phyloP scores from a whole-genome alignment of 2,797 vertebrate species.

The Silurus aristotelis region DNA sequence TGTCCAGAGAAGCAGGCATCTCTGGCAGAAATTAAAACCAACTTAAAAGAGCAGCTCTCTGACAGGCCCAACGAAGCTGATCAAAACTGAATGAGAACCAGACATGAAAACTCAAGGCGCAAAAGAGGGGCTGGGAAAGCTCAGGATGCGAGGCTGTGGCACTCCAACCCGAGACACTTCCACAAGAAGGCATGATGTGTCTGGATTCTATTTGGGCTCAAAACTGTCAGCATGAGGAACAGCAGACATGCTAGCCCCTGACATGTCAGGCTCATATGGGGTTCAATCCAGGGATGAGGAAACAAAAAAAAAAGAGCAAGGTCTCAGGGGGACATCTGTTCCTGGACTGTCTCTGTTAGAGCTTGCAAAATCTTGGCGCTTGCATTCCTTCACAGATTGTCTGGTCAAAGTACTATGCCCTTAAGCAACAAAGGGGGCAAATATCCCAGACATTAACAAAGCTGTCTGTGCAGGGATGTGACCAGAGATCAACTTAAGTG shows the following conservation, averaged over 20 bases:
- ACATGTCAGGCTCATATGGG: slow-evolving; percentile 30
- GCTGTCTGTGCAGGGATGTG: slow-evolving; percentile 9
- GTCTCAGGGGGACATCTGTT: slow-evolving; percentile 10
- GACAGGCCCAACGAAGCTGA: slow-evolving; percentile 52
- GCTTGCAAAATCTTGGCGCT: slow-evolving; percentile 16
- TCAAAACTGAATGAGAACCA: slow-evolving; percentile 57
- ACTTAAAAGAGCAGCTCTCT: slow-evolving; percentile 55
- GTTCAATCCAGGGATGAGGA: slow-evolving; percentile 28
- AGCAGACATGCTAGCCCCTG: slow-evolving; percentile 33
- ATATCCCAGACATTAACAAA: slow-evolving; percentile 37
- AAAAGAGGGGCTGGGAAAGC: slow-evolving; percentile 14
- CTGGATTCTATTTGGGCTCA: slow-evolving; percentile 54
- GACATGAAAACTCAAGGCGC: slow-evolving; percentile 38
- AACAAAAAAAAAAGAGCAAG: slow-evolving; percentile 23
- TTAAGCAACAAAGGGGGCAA: slow-evolving; percentile 37
- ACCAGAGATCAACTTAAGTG: not conserved
- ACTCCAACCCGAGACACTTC: slow-evolving; percentile 31
- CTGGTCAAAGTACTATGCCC: slow-evolving; percentile 45
- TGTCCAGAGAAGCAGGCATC: slow-evolving; percentile 42
- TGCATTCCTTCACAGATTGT: slow-evolving; percentile 43
- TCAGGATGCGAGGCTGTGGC: slow-evolving; percentile 36
- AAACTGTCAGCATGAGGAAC: slow-evolving; percentile 45
- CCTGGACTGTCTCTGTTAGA: slow-evolving; percentile 16
- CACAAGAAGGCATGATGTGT: slow-evolving; percentile 28
- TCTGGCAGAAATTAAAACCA: slow-evolving; percentile 54